Percentiles rank a stretch among this genome's conserved stretches.
phyloP scores from a whole-genome alignment of 2,797 vertebrate genomes.

The Anabacerthia variegaticeps region DNA sequence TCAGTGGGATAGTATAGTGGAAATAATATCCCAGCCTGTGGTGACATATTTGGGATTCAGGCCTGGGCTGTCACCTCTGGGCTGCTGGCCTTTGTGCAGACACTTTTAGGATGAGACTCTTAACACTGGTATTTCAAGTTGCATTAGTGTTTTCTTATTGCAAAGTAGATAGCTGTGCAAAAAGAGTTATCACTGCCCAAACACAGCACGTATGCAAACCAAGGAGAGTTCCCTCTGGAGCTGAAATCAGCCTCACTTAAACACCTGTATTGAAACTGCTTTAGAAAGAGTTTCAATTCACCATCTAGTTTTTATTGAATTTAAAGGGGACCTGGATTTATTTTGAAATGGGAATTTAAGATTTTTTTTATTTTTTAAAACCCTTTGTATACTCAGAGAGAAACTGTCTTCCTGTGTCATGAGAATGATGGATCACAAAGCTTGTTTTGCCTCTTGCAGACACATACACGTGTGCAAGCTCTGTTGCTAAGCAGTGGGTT shows the following conservation, averaged over 20 bases:
- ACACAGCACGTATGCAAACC: neutral
- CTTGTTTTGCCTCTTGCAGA: neutral
- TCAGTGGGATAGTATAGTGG: neutral
- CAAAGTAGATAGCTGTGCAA: neutral
- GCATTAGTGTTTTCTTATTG: neutral
- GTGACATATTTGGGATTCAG: neutral
- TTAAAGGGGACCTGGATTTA: neutral
- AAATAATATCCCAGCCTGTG: neutral
- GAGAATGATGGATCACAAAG: neutral
- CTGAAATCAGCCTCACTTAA: neutral
- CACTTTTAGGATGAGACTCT: neutral
- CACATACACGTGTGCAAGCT: fast-evolving
- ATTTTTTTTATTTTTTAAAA: neutral
- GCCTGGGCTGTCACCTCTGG: neutral
- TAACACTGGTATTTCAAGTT: neutral
- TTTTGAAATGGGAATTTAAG: neutral
- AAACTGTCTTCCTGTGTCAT: neutral
- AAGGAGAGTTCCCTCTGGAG: neutral
- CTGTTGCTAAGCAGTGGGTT: neutral
- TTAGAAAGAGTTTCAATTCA: neutral
- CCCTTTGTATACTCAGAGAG: neutral
- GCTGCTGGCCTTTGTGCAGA: neutral
- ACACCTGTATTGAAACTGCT: neutral
- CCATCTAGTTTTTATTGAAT: neutral
- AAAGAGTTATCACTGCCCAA: neutral